Base-by-base conservation (phyloP, 2,888 invertebrate species). In the Aporophyla nigra region DNA sequence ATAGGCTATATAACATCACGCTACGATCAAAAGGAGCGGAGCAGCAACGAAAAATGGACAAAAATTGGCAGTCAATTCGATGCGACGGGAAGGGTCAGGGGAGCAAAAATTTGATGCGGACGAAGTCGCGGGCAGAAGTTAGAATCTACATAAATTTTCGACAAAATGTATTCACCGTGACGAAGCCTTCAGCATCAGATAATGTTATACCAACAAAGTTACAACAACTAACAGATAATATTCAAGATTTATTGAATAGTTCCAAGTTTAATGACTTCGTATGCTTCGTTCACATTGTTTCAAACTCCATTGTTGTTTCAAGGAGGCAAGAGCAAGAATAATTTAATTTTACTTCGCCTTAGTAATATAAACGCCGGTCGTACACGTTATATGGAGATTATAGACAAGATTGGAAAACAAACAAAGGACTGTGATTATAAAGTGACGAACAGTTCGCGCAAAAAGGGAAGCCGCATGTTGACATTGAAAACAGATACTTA, bases 291-390 rank as follows among this genome's bases (percentile, higher is more conserved):
- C 85, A 82, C 87, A 87, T 87, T 87, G 88, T 88, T 85, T 82
- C 62, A 82, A 78, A 85, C 61, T 77, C 88, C 73, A 88, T 87
- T 87, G 87, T 87, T 88, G 71, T 84, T 82, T 78, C 86, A 88
- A 84, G 80, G 87, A 84, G 81, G 59, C 74, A 65, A 58, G 40
- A 73, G 46, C 66, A 75, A 82, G 87, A 76, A 83, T 85, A 81
- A 87, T 83, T 87, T 81, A 80, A 87, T 87, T 76, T 85, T 78
- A 77, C 77, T 83, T 73, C 58, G 74, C 61, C 21, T 68, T 66
- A 76, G 75, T 79, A 69, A 67, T 80, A 84, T 81, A 82, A 82
- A 54, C 74, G 14, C 68, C 69, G 80, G 77, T 79, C 74, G 62
- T 58, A 77, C 54, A 74, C 76, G 74, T 84, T 68, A 79, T 78